Percentiles rank a stretch among this genome's conserved stretches.
phyloP scores from a whole-genome alignment of 2,888 invertebrate genomes.

The Charanyca ferruginea region DNA sequence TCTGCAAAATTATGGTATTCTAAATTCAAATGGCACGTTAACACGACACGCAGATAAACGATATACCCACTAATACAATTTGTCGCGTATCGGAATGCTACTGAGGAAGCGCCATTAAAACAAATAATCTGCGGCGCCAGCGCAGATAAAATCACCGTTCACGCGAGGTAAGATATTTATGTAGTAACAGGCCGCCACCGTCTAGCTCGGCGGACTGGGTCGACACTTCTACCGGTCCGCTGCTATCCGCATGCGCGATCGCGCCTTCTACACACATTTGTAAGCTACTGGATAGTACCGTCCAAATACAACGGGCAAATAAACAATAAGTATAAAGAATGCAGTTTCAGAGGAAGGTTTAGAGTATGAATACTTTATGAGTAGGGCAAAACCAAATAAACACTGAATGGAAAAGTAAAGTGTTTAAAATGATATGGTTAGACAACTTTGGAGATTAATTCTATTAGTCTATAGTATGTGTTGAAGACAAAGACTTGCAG shows the following conservation, averaged over 20 bases:
- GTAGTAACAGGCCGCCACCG: constrained; percentile 37
- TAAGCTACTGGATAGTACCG: not conserved
- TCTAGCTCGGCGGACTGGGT: constrained; percentile 41
- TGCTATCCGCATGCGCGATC: constrained; percentile 22
- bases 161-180: constrained; percentile 57
- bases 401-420: no score
- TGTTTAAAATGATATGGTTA: no score
- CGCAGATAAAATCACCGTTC: constrained; percentile 55
- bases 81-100: constrained; percentile 32
- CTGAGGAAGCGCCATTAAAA: constrained; percentile 50
- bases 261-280: constrained; percentile 12
- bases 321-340: not conserved
- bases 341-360: not conserved
- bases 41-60: constrained; percentile 27
- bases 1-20: constrained; percentile 62
- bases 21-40: constrained; percentile 17
- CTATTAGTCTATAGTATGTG: no score
- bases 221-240: constrained; percentile 32
- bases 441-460: no score
- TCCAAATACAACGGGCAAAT: not conserved
- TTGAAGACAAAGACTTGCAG: no score
- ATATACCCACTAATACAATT: constrained; percentile 27
- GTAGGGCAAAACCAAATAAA: not conserved
- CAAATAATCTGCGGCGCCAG: constrained; percentile 56
- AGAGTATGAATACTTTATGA: no score